A percentile compares a stretch with the other conserved stretches of the same genome.
Evolutionary conservation across 2,113 vertebrate species (phyloP).

Genomic region (Antennarius striatus): DNA sequence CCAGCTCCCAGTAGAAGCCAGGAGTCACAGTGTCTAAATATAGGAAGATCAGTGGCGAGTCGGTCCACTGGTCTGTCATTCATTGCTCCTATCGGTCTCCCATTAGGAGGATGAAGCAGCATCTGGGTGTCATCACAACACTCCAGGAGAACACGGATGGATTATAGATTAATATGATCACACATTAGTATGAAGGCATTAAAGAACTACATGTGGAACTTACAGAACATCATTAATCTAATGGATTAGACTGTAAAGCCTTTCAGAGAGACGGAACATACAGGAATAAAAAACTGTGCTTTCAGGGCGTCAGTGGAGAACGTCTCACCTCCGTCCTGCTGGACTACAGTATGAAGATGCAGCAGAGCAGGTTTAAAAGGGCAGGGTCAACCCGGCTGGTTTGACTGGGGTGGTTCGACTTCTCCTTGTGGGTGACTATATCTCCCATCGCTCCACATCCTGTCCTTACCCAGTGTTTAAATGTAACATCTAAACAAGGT

Average conservation of each 20-base stretch:
- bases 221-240: conserved; percentile 27
- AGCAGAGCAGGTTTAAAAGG: no score
- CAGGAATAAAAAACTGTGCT: no score
- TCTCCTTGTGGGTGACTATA: no score
- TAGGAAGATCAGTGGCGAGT: conserved; percentile 48
- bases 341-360: no score
- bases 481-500: no score
- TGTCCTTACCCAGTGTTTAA: no score
- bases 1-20: conserved; percentile 47
- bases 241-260: conserved; percentile 43
- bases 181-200: neutral
- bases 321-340: no score
- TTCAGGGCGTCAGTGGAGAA: no score
- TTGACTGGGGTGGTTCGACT: no score
- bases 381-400: no score
- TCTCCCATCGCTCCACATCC: no score
- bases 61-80: conserved; percentile 26
- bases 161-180: conserved; percentile 4
- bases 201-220: conserved; percentile 1
- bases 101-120: conserved; percentile 7
- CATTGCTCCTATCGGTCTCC: conserved; percentile 10
- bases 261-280: neutral
- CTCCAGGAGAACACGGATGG: neutral
- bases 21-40: conserved; percentile 49
- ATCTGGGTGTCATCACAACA: conserved; percentile 3